Evolutionary conservation across 2,113 vertebrate species (phyloP), one percentile per base, ranked within the genome.

Genomic region (Myrmecophaga tridactyla): DNA sequence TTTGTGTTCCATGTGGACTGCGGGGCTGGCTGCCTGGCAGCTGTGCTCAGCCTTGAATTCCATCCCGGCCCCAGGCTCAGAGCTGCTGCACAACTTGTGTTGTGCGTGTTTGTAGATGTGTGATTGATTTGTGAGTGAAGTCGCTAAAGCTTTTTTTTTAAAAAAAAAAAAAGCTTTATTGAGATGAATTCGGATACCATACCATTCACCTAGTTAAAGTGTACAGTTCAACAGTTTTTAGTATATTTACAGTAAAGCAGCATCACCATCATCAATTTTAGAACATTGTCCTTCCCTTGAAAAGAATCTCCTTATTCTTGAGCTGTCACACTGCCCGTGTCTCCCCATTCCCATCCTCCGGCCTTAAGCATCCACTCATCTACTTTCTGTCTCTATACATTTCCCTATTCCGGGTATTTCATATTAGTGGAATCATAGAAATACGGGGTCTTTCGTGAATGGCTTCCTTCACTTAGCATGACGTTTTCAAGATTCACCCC

Each of bases 31-130:
- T 72, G 39, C 46, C 94, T 92, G 58, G 63, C 48, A 87, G 41
- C 78, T 0, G 36, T 65, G 90, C 78, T 7, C 15, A 21, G 39
- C 84, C 75, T 95, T 92, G 83, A 73, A 84, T 91, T 94, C 53
- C 86, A 76, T 62, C 91, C 69, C 60, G 62, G 85, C 31, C n/a
- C 80, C 80, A 56, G 69, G 69, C 34, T 92, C 51, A 93, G 94
- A 94, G 90, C 63, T 85, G 93, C 92, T 82, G 9, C 41, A 36
- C 0, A 53, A 65, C 41, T 43, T 69, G 46, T 94, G 65, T n/a
- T 60, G 83, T 17, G 86, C 84, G 81, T 27, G 21, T 67, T 25
- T 48, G 31, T 46, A 62, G 63, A 63, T 21, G 15, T 8, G 56
- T 23, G 17, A 81, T 34, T 31, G 34, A 8, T 36, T 39, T 75